These are phyloP conservation scores for Ganaspis sp. DNA, from an alignment of 1,140 invertebrate species.

Conservation along the genomic window DNA sequence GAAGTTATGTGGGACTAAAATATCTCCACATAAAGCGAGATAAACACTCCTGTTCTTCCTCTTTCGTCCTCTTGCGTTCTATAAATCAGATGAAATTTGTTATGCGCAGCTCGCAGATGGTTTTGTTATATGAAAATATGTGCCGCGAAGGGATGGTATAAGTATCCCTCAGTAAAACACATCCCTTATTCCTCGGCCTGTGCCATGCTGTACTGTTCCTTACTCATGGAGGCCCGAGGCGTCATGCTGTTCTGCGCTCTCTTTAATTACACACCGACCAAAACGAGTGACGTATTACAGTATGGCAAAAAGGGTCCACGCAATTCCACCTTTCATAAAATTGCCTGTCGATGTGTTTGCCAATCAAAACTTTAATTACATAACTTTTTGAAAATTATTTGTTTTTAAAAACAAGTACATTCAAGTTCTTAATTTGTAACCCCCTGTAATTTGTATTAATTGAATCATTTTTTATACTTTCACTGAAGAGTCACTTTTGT, in stretches of 20 bases:
- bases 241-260: slow-evolving; percentile 74
- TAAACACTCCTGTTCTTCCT: slow-evolving; percentile 30
- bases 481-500: too few species aligned
- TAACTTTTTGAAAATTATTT: neutral
- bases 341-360: neutral
- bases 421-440: too few species aligned
- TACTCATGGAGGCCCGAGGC: slow-evolving; percentile 64
- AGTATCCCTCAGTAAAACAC: slow-evolving; percentile 75
- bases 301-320: slow-evolving; percentile 59
- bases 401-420: too few species aligned
- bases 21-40: slow-evolving; percentile 22
- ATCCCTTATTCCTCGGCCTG: slow-evolving; percentile 72
- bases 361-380: neutral
- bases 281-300: slow-evolving; percentile 69
- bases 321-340: neutral
- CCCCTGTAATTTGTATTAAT: too few species aligned
- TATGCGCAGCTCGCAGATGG: slow-evolving; percentile 77
- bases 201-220: slow-evolving; percentile 60
- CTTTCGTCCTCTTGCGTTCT: slow-evolving; percentile 60
- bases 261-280: slow-evolving; percentile 73
- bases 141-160: slow-evolving; percentile 74
- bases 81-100: slow-evolving; percentile 78
- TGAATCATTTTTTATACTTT: too few species aligned
- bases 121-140: slow-evolving; percentile 79
- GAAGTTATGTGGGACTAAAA: neutral